phyloP scores from a whole-genome alignment of 2,888 invertebrate genomes.

The Augochlorella aurata region DNA sequence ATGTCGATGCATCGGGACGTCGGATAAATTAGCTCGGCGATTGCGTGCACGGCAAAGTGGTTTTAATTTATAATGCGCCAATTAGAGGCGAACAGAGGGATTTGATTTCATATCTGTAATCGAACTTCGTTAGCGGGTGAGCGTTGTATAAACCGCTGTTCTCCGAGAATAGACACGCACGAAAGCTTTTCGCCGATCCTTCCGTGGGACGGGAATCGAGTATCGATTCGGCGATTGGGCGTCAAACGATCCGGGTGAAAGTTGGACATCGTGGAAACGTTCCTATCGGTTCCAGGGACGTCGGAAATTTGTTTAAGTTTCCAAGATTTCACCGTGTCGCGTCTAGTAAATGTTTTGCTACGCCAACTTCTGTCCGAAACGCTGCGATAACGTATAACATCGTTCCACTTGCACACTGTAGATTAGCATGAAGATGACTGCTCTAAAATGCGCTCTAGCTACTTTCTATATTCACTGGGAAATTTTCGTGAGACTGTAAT shows the following conservation, averaged over 20 bases:
- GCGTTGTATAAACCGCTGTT: constrained; percentile 18
- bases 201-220: background rate
- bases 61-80: constrained; percentile 26
- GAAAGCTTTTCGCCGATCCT: constrained; percentile 13
- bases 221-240: background rate
- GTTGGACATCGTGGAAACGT: background rate
- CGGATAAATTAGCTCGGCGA: constrained; percentile 19
- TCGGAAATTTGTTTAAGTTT: background rate
- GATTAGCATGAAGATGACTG: constrained; percentile 41
- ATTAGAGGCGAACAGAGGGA: constrained; percentile 26
- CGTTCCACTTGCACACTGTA: constrained; percentile 15
- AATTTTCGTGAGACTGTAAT: background rate
- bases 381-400: constrained; percentile 50
- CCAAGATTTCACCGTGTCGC: background rate
- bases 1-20: constrained; percentile 22
- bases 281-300: background rate
- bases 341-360: constrained; percentile 23
- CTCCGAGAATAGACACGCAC: constrained; percentile 9
- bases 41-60: constrained; percentile 26
- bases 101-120: constrained; percentile 29
- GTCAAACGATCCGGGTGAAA: background rate
- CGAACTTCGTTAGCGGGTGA: constrained; percentile 6
- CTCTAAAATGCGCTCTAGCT: background rate
- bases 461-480: background rate
- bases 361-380: constrained; percentile 25